These are phyloP conservation scores for Alouatta palliata DNA, from an alignment of 2,113 vertebrate genomes.

Conservation along the genomic window DNA sequence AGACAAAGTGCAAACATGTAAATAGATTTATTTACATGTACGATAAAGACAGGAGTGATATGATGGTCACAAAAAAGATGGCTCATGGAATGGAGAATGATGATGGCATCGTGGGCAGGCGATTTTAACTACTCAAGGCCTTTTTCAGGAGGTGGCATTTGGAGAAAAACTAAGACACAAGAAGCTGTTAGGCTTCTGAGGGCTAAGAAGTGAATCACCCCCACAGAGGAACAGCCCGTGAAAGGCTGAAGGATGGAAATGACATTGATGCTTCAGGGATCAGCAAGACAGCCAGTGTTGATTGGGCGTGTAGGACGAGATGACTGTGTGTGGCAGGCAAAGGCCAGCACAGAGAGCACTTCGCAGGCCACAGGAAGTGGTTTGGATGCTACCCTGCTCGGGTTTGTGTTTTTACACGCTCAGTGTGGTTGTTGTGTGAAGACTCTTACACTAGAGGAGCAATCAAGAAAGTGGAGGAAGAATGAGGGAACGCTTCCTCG, in stretches of 20 bases:
- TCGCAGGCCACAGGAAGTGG: not conserved
- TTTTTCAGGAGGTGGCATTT: not conserved
- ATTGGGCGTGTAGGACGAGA: not conserved
- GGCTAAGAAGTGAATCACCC: not conserved
- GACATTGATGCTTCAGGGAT: not conserved
- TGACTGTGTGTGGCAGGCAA: fast-evolving
- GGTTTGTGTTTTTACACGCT: not conserved
- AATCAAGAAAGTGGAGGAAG: not conserved
- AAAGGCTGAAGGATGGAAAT: not conserved
- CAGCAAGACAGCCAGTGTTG: not conserved
- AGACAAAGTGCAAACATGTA: not conserved
- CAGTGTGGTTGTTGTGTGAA: not conserved
- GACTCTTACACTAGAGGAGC: too few relatives aligned
- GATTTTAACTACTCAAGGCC: not conserved
- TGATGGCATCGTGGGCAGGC: not conserved
- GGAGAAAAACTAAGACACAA: not conserved
- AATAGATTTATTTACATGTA: not conserved
- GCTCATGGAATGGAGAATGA: not conserved
- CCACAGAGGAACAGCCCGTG: not conserved
- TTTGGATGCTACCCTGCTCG: not conserved
- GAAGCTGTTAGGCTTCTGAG: not conserved
- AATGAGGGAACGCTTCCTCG: fast-evolving
- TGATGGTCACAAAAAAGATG: not conserved
- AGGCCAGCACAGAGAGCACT: fast-evolving
- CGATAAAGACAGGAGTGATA: not conserved